phyloP scores from a whole-genome alignment of 2,888 invertebrate species.

The Plebejus anna region DNA sequence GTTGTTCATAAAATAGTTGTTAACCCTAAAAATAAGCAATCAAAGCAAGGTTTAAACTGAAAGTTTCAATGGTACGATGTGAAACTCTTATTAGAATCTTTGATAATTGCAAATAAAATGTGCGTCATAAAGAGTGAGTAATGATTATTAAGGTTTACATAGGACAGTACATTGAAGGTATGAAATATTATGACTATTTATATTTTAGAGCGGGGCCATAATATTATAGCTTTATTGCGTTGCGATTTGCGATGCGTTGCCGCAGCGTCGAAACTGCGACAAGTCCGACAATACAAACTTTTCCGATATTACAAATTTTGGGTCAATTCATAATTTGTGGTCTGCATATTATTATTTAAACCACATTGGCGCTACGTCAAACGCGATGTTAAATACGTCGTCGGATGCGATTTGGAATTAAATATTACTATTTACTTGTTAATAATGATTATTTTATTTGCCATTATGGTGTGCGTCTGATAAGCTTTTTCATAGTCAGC shows the following conservation, averaged over 20 bases:
- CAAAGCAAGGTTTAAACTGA: neutral
- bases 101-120: neutral
- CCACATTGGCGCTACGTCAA: too few relatives aligned
- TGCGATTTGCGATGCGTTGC: neutral
- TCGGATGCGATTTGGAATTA: neutral
- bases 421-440: neutral
- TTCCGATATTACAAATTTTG: too few relatives aligned
- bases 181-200: neutral
- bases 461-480: neutral
- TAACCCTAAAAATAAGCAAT: neutral
- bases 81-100: constrained; percentile 5
- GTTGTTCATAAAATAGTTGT: neutral
- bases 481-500: neutral
- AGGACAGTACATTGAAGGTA: neutral
- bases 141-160: neutral
- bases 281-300: neutral
- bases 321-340: too few relatives aligned
- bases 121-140: neutral
- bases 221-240: too few relatives aligned
- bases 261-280: neutral
- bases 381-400: too few relatives aligned
- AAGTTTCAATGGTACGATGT: neutral
- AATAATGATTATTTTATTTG: neutral
- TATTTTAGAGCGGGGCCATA: neutral
- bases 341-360: too few relatives aligned